A percentile compares a stretch with the other conserved stretches of the same genome.
Conservation (phyloP, 2,888 invertebrate species). For the Cerceris rybyensis region DNA sequence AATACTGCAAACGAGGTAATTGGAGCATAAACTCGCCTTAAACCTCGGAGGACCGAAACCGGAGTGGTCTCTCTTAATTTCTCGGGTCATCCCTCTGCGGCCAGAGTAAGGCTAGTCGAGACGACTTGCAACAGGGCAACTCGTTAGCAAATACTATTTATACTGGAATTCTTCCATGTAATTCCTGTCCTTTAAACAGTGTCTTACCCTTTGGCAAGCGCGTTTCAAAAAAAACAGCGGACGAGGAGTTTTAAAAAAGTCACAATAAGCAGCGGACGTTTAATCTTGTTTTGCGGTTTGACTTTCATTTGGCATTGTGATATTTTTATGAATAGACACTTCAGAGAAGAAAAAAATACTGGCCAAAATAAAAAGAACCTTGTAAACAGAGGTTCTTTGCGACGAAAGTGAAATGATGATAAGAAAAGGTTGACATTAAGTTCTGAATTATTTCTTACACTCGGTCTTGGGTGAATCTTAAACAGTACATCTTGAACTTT, state of each 20-base stretch:
- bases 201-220: not conserved
- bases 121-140: conserved; percentile 67
- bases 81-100: conserved; percentile 65
- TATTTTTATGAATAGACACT: no score
- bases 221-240: not conserved
- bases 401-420: no score
- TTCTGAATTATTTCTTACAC: no score
- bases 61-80: conserved; percentile 70
- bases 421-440: no score
- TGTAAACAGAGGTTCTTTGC: no score
- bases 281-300: not conserved
- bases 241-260: not conserved
- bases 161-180: conserved; percentile 70
- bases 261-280: not conserved
- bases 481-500: no score
- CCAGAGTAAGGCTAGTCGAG: conserved; percentile 39
- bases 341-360: no score
- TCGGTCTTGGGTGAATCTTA: no score
- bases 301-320: not conserved
- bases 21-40: conserved; percentile 76
- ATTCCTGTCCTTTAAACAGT: conserved; percentile 59
- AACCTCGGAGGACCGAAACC: conserved; percentile 67
- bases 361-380: no score
- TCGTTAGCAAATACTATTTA: conserved; percentile 77
- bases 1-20: conserved; percentile 77